phyloP scores from a whole-genome alignment of 2,113 vertebrate species.

The Leuciscus idus region DNA sequence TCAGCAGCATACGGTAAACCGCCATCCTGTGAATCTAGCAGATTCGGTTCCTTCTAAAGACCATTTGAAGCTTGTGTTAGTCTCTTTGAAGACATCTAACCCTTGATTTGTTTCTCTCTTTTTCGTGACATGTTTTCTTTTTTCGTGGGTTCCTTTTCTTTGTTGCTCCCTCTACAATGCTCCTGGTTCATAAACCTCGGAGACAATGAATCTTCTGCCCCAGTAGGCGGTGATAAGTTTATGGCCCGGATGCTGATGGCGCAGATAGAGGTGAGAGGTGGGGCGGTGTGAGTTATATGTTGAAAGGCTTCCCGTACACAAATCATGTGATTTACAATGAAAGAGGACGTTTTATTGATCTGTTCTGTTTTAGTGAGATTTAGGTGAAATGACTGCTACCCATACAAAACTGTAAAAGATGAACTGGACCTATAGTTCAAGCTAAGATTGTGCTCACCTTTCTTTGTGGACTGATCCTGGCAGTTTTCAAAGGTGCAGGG shows the following conservation, averaged over 20 bases:
- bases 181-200: conserved; percentile 8
- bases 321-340: conserved; percentile 39
- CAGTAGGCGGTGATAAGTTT: conserved; percentile 35
- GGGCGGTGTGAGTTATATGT: background rate
- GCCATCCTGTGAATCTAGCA: background rate
- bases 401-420: conserved; percentile 7
- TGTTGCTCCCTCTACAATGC: background rate
- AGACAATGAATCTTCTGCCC: conserved; percentile 42
- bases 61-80: conserved; percentile 18
- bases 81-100: conserved; percentile 1
- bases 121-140: background rate
- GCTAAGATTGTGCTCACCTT: conserved; percentile 76
- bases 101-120: background rate
- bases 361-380: conserved; percentile 24
- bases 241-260: conserved; percentile 32
- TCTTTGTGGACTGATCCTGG: conserved; percentile 89
- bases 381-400: background rate
- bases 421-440: background rate
- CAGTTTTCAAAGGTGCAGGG: conserved; percentile 95
- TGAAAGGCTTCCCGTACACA: conserved; percentile 30
- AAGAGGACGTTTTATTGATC: conserved; percentile 22
- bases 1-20: conserved; percentile 4
- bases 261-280: conserved; percentile 37
- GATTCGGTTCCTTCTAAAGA: background rate
- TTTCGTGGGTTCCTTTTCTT: background rate